Percentiles rank a stretch among this genome's conserved stretches.
These are phyloP conservation scores for Hyperoplus immaculatus DNA, from an alignment of 2,797 vertebrate genomes.

Conservation along the genomic window DNA sequence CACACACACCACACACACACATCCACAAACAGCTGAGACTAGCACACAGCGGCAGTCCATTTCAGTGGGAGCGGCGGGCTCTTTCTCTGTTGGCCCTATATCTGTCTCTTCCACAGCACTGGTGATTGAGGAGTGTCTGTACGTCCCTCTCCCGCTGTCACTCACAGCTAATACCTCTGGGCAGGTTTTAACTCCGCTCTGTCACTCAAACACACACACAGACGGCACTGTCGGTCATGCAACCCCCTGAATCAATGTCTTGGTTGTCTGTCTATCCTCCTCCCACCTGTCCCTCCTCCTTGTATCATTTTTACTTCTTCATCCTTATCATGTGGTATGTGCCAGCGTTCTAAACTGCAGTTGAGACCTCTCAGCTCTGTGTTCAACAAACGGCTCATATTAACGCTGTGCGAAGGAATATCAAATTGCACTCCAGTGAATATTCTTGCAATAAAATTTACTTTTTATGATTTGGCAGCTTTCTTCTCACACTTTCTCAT, in stretches of 20 bases:
- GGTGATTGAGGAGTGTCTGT: slow-evolving; percentile 76
- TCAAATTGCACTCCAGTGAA: neutral
- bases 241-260: slow-evolving; percentile 70
- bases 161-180: slow-evolving; percentile 78
- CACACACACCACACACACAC: slow-evolving; percentile 14
- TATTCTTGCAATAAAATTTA: slow-evolving; percentile 3
- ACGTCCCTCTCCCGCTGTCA: slow-evolving; percentile 75
- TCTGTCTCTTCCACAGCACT: slow-evolving; percentile 60
- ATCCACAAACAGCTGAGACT: neutral
- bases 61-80: slow-evolving; percentile 26
- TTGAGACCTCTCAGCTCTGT: slow-evolving; percentile 7
- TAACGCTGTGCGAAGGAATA: slow-evolving; percentile 2
- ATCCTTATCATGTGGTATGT: slow-evolving; percentile 21
- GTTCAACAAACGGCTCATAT: slow-evolving; percentile 10
- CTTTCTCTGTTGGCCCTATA: slow-evolving; percentile 55
- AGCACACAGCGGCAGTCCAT: slow-evolving; percentile 49
- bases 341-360: neutral
- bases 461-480: slow-evolving; percentile 17
- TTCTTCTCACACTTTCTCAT: neutral
- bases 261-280: slow-evolving; percentile 44
- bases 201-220: slow-evolving; percentile 77
- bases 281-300: neutral
- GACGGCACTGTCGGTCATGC: slow-evolving; percentile 60
- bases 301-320: slow-evolving; percentile 36
- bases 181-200: slow-evolving; percentile 75